Evolutionary conservation across 2,888 invertebrate species (phyloP).

Genomic region (Myathropa florea): DNA sequence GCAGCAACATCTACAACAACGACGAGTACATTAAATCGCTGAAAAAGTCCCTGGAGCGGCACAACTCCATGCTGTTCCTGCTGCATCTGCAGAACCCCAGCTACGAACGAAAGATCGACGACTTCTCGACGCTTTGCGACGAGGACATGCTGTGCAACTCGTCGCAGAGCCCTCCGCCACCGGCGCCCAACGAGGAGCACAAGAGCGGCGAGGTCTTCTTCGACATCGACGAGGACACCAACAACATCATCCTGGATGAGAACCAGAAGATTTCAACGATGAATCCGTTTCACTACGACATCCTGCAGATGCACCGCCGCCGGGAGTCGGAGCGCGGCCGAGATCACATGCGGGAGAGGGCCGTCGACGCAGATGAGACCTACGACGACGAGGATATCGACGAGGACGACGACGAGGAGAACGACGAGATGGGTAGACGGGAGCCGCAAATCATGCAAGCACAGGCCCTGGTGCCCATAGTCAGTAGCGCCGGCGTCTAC

Average conservation of each 20-base stretch:
- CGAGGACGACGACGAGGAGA: background rate
- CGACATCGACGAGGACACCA: slow-evolving; percentile 54
- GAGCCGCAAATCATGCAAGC: slow-evolving; percentile 35
- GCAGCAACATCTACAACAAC: slow-evolving; percentile 77
- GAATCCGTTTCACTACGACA: slow-evolving; percentile 76
- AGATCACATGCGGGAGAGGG: background rate
- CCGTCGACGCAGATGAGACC: background rate
- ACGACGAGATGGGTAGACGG: background rate
- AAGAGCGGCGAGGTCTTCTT: slow-evolving; percentile 58
- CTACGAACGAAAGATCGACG: slow-evolving; percentile 74
- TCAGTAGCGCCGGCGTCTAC: background rate
- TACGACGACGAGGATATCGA: background rate
- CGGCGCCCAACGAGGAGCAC: slow-evolving; percentile 85
- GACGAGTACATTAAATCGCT: slow-evolving; percentile 80
- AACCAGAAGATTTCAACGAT: slow-evolving; percentile 64
- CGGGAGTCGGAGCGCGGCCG: background rate
- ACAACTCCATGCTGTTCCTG: slow-evolving; percentile 80
- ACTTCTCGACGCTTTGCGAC: slow-evolving; percentile 72
- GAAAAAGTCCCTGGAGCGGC: slow-evolving; percentile 78
- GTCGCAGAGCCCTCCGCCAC: slow-evolving; percentile 90
- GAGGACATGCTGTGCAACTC: slow-evolving; percentile 74
- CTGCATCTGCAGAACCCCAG: slow-evolving; percentile 79
- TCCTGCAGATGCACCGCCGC: slow-evolving; percentile 70
- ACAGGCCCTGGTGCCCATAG: background rate
- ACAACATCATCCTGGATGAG: slow-evolving; percentile 48